Conservation (phyloP, 2,113 vertebrate species). For the Apodemus speciosus region DNA sequence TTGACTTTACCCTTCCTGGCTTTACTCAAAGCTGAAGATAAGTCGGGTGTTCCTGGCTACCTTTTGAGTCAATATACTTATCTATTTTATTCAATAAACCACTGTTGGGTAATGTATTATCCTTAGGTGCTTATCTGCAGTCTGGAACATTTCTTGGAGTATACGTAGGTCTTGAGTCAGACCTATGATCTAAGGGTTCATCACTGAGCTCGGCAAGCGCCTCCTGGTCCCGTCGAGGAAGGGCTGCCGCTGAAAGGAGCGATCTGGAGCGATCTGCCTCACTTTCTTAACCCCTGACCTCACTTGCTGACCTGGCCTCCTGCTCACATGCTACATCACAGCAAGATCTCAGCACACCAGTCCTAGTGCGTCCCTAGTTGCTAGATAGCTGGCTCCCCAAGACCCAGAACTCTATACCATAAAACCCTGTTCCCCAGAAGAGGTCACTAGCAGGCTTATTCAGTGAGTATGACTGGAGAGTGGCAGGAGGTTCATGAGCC, state of each 20-base stretch:
- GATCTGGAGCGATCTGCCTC: neutral
- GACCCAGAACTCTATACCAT: neutral
- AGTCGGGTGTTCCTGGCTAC: neutral
- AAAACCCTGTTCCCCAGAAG: conserved; percentile 68
- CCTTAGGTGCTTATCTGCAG: conserved; percentile 1
- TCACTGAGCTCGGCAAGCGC: neutral
- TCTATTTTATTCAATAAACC: conserved; percentile 8
- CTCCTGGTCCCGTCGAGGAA: neutral
- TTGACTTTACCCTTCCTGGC: neutral
- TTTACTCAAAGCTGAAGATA: conserved; percentile 38
- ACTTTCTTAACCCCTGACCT: neutral
- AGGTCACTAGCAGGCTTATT: conserved; percentile 68
- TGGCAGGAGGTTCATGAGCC: neutral
- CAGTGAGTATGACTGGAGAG: neutral
- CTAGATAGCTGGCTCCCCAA: neutral
- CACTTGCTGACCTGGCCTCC: neutral
- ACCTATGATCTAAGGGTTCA: neutral
- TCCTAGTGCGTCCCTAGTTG: neutral
- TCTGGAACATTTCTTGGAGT: neutral
- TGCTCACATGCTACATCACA: too few relatives aligned
- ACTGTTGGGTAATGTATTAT: neutral
- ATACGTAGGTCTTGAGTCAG: neutral
- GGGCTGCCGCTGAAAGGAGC: neutral
- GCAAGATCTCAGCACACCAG: neutral
- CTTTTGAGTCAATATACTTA: neutral